A percentile compares a stretch with the other conserved stretches of the same genome.
Conservation (phyloP, 53 echinoderm and acorn worm genomes). For the Hippasteria phrygiana region DNA sequence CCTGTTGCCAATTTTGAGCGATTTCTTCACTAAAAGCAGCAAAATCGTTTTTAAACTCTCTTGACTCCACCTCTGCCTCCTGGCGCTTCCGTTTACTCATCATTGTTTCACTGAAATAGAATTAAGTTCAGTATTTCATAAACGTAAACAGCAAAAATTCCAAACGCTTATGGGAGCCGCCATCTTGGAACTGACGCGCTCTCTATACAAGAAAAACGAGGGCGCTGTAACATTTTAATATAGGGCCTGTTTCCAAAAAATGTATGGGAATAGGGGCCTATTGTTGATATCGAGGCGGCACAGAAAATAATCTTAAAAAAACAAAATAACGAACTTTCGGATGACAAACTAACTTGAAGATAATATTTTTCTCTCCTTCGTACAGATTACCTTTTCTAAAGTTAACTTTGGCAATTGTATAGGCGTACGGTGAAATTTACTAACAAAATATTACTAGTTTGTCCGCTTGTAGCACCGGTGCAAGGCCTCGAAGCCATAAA, state of each 20-base stretch:
- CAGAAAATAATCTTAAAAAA: too few species aligned
- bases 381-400: too few species aligned
- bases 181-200: slow-evolving; percentile 24
- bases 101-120: neutral
- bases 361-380: too few species aligned
- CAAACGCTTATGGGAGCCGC: slow-evolving; percentile 21
- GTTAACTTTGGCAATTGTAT: too few species aligned
- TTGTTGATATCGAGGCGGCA: too few species aligned
- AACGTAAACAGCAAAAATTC: neutral
- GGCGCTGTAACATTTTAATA: slow-evolving; percentile 24
- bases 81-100: slow-evolving; percentile 67
- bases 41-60: slow-evolving; percentile 59
- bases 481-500: too few species aligned
- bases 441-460: too few species aligned
- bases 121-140: neutral
- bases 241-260: neutral
- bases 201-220: neutral
- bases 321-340: too few species aligned
- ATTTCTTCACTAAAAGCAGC: slow-evolving; percentile 35
- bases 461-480: too few species aligned
- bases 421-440: too few species aligned
- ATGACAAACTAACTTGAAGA: too few species aligned
- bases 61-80: slow-evolving; percentile 39
- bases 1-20: slow-evolving; percentile 29
- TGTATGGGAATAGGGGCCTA: too few species aligned